Percentiles rank a stretch among this genome's conserved stretches.
Evolutionary conservation across 2,888 invertebrate species (phyloP).

Genomic region (Schizaphis graminum): DNA sequence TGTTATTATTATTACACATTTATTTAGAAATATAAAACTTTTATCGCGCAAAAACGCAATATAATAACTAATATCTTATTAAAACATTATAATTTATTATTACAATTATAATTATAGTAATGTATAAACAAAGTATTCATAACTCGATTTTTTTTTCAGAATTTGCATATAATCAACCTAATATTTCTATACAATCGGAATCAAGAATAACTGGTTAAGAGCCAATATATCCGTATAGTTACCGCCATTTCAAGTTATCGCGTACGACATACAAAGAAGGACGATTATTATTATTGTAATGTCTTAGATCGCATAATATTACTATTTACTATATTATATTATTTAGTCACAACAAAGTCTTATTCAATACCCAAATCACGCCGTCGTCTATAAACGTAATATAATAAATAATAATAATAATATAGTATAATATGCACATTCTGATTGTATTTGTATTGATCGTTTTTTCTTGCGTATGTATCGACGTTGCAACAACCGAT

Average conservation of each 20-base stretch:
- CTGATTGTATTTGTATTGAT: background rate
- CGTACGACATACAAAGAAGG: background rate
- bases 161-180: background rate
- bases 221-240: background rate
- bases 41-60: background rate
- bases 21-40: background rate
- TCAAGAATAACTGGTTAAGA: constrained; percentile 8
- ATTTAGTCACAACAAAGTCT: background rate
- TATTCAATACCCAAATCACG: background rate
- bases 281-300: constrained; percentile 2
- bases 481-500: background rate
- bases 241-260: background rate
- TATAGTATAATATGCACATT: background rate
- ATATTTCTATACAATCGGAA: background rate
- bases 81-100: background rate
- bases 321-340: background rate
- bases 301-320: background rate
- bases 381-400: background rate
- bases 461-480: background rate
- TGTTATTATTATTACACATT: background rate
- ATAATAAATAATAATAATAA: background rate
- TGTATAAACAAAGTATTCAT: background rate
- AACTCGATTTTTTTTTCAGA: background rate
- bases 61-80: background rate
- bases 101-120: background rate